phyloP scores from a whole-genome alignment of 2,113 vertebrate genomes.

The Dendropsophus ebraccatus region DNA sequence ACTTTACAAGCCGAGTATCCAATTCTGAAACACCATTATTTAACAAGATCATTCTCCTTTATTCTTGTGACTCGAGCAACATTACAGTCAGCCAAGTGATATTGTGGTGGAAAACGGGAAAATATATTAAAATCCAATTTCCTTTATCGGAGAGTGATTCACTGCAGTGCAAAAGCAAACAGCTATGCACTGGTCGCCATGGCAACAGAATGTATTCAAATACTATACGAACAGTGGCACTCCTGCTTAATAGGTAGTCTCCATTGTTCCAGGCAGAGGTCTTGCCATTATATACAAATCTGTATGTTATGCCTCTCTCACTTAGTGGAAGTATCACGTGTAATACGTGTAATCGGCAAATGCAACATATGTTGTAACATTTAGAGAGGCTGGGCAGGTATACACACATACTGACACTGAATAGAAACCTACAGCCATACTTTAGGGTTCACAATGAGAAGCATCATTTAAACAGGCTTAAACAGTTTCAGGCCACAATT shows the following conservation, averaged over 20 bases:
- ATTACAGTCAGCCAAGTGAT: slow-evolving; percentile 29
- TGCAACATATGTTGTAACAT: background rate
- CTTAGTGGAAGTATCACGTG: background rate
- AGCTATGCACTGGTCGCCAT: slow-evolving; percentile 60
- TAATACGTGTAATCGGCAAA: background rate
- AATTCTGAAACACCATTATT: slow-evolving; percentile 26
- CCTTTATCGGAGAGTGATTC: slow-evolving; percentile 65
- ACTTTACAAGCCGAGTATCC: slow-evolving; percentile 34
- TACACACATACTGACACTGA: background rate
- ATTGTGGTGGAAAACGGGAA: slow-evolving; percentile 14
- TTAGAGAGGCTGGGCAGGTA: background rate
- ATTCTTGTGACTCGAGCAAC: slow-evolving; percentile 8
- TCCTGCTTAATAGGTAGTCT: slow-evolving; percentile 51
- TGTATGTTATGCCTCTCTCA: slow-evolving; percentile 21
- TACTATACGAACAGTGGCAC: slow-evolving; percentile 67
- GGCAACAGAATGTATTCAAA: slow-evolving; percentile 68
- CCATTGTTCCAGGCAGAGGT: slow-evolving; percentile 33
- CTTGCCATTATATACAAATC: slow-evolving; percentile 35
- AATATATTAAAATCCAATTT: slow-evolving; percentile 61
- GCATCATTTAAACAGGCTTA: no score
- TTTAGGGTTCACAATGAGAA: no score
- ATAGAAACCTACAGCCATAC: no score
- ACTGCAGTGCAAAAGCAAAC: slow-evolving; percentile 62
- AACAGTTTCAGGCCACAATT: no score
- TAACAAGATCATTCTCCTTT: slow-evolving; percentile 51